phyloP scores from a whole-genome alignment of 1,140 invertebrate genomes.

The Drosophila albomicans region DNA sequence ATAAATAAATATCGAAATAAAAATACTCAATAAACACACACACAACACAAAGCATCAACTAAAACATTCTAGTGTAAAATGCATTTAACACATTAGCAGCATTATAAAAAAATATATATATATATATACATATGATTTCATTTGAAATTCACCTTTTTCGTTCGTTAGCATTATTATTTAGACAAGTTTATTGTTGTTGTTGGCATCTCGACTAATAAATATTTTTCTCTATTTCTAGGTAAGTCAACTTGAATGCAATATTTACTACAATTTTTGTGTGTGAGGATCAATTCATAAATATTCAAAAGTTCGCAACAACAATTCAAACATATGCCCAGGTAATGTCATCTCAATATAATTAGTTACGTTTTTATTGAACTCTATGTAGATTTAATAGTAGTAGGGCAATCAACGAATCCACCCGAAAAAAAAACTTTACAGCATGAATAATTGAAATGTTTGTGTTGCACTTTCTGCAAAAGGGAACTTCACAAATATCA shows the following conservation, averaged over 20 bases:
- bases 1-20: conserved; percentile 10
- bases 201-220: conserved; percentile 32
- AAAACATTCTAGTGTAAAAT: conserved; percentile 20
- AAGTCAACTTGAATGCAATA: conserved; percentile 46
- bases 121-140: not conserved
- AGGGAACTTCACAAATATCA: conserved; percentile 1
- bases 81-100: conserved; percentile 34
- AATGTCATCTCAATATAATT: not conserved
- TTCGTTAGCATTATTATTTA: not conserved
- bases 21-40: conserved; percentile 6
- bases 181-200: too few relatives aligned
- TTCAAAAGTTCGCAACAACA: not conserved
- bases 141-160: not conserved
- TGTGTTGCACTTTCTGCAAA: not conserved
- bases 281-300: not conserved
- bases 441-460: conserved; percentile 22
- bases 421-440: not conserved
- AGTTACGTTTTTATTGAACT: not conserved
- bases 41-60: conserved; percentile 33
- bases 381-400: not conserved
- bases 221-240: conserved; percentile 65
- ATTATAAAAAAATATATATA: not conserved
- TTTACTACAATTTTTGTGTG: not conserved
- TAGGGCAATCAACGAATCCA: too few relatives aligned
- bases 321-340: conserved; percentile 23